These are phyloP conservation scores for Baryphthengus martii DNA, from an alignment of 2,113 vertebrate genomes.

Conservation along the genomic window DNA sequence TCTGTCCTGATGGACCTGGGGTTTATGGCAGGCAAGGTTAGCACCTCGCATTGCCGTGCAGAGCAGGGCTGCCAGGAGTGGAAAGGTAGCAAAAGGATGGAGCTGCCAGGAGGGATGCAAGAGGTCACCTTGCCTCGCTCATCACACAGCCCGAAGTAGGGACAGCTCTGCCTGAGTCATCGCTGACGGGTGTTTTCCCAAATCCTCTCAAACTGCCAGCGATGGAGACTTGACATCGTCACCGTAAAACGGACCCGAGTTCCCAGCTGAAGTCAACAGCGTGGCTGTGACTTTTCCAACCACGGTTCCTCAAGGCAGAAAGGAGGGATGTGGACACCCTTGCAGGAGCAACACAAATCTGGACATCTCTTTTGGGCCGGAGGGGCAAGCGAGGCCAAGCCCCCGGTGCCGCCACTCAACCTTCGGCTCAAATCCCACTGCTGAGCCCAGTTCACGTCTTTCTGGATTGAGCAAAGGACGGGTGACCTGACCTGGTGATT, in stretches of 20 bases:
- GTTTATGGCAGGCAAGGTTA: accelerated
- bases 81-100: not conserved
- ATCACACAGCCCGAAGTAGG: accelerated
- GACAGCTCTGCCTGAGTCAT: not conserved
- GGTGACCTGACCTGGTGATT: not conserved
- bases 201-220: not conserved
- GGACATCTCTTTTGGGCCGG: too few relatives aligned
- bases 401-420: not conserved
- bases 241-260: accelerated
- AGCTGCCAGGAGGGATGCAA: not conserved
- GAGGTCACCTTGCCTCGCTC: not conserved
- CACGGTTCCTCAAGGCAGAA: not conserved
- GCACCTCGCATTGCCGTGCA: accelerated
- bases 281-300: not conserved
- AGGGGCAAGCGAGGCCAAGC: not conserved
- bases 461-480: not conserved
- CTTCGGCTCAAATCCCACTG: not conserved
- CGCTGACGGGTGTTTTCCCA: not conserved
- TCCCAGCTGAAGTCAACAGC: not conserved
- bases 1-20: accelerated
- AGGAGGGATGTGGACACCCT: not conserved
- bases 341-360: not conserved
- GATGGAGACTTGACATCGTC: accelerated
- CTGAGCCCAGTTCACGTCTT: not conserved
- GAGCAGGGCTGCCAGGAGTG: not conserved